Base-by-base conservation (phyloP, 2,113 vertebrate species). In the Hepsetus odoe region DNA sequence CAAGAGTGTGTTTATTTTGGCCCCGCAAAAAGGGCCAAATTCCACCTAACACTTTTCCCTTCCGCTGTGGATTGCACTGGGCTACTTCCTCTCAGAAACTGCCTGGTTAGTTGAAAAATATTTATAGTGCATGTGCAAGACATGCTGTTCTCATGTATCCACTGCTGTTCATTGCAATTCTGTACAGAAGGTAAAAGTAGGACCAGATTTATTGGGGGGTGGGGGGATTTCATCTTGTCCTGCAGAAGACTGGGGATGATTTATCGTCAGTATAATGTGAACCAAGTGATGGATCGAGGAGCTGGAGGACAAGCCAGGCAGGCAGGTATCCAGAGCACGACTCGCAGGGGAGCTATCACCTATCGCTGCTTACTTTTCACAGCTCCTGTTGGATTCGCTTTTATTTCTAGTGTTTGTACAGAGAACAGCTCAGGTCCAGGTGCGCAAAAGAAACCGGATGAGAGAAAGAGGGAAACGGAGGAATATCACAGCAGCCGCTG, bases 61-160 rank as follows among this genome's bases (percentile, higher is more conserved):
- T 90, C 90, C 89, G 88, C 88, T 88, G 89, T 90, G 88, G 86
- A 87, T 91, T 91, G 86, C 72, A 85, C 87, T 77, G 88, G 83
- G 89, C 89, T 86, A 86, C 90, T 91, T 93, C 90, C 90, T 85
- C 86, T 90, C 87, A 80, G 88, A 90, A 92, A 90, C 88, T 85
- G 87, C 85, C 88, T 79, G 87, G 81, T 88, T 89, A 87, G 85
- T 92, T 90, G 89, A 91, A 92, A 93, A 93, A 93, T 92, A 92
- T 93, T 91, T 90, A 90, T 90, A 92, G 90, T 90, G 90, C 89
- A 91, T 91, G 88, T 86, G 90, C 88, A 90, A 91, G 91, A 91
- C 90, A 91, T 83, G 86, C 87, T 85, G 90, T 89, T 91, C 91
- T 93, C 90, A 87, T 91, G 91, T 92, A 89, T 89, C 88, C 87